These are phyloP conservation scores for Hyles lineata DNA, from an alignment of 2,888 invertebrate species.

Conservation along the genomic window DNA sequence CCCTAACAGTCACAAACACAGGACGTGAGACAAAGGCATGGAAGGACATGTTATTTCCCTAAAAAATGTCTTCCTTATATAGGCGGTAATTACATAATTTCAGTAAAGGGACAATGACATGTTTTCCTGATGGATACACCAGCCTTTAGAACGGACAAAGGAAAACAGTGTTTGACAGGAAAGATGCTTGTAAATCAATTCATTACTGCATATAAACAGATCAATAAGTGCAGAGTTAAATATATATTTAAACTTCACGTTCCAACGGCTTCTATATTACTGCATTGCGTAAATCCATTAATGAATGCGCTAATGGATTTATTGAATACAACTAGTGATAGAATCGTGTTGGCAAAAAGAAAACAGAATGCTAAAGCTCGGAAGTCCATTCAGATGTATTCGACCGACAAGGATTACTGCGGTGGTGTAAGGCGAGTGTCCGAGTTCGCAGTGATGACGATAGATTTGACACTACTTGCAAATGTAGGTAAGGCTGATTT, in stretches of 20 bases:
- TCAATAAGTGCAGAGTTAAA: neutral
- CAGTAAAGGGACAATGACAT: no score
- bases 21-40: no score
- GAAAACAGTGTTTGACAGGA: no score
- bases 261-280: neutral
- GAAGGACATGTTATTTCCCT: no score
- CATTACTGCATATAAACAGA: neutral
- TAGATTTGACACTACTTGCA: neutral
- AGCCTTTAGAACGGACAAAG: no score
- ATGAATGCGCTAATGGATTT: constrained; percentile 47
- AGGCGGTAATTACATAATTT: no score
- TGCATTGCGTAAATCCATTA: constrained; percentile 29
- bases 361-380: constrained; percentile 49
- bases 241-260: neutral
- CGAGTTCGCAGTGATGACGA: constrained; percentile 33
- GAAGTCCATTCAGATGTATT: constrained; percentile 56
- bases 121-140: no score
- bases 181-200: no score
- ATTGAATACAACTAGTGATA: constrained; percentile 49
- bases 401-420: constrained; percentile 54
- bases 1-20: no score
- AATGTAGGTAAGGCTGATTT: no score
- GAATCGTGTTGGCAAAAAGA: constrained; percentile 54
- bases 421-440: constrained; percentile 44
- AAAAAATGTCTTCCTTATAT: no score